Conservation (phyloP, 2,797 vertebrate genomes). For the Brachyrhaphis roseni region DNA sequence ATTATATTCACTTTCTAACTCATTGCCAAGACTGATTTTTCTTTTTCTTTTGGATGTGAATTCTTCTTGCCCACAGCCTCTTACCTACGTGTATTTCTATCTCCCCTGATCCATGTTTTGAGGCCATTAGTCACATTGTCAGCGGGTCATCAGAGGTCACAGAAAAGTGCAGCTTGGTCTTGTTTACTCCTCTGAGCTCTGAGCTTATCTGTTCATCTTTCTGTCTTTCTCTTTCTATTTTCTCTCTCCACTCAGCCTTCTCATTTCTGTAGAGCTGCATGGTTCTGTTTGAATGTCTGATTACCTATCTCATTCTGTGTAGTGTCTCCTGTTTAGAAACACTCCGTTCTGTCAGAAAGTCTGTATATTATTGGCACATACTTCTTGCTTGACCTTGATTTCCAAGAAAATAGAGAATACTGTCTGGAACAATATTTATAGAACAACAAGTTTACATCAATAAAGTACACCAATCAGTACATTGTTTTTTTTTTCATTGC, state of each 20-base stretch:
- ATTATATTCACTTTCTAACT: conserved; percentile 16
- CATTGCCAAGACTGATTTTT: neutral
- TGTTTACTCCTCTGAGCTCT: conserved; percentile 57
- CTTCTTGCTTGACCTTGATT: conserved; percentile 13
- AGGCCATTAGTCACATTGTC: conserved; percentile 71
- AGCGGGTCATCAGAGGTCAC: conserved; percentile 53
- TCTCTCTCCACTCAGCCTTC: conserved; percentile 27
- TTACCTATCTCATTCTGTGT: conserved; percentile 9
- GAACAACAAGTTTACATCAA: conserved; percentile 19
- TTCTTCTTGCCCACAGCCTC: neutral
- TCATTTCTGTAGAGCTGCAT: conserved; percentile 13
- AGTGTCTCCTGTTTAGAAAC: neutral
- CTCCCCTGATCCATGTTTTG: conserved; percentile 52
- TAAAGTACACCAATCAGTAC: conserved; percentile 22
- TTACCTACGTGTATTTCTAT: conserved; percentile 27
- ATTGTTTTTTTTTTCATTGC: conserved; percentile 6
- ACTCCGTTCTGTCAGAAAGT: neutral
- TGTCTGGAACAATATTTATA: neutral
- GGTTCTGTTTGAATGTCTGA: conserved; percentile 30
- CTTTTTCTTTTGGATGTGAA: conserved; percentile 14
- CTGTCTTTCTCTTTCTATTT: conserved; percentile 31
- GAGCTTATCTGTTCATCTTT: conserved; percentile 58
- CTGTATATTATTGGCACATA: neutral
- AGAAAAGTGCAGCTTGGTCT: conserved; percentile 41
- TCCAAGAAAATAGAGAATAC: neutral